A percentile compares a stretch with the other conserved stretches of the same genome.
Evolutionary conservation across 2,888 invertebrate species (phyloP).

Genomic region (Falcaria lacertinaria): DNA sequence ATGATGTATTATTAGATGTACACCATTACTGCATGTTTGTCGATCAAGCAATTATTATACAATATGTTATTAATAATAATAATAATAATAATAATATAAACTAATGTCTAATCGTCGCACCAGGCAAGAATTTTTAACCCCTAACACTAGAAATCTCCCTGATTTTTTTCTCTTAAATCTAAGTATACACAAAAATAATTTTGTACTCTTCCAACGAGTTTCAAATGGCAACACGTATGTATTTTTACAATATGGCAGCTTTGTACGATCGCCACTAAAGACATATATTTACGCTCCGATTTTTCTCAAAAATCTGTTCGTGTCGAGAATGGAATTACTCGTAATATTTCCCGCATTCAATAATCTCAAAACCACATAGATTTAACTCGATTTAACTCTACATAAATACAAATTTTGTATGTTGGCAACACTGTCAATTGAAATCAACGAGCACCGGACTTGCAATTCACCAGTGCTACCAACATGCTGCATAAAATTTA

Average conservation of each 20-base stretch:
- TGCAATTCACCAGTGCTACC: slow-evolving; percentile 23
- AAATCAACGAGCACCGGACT: slow-evolving; percentile 31
- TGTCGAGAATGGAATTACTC: background rate
- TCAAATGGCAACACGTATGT: slow-evolving; percentile 69
- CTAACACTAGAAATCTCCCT: slow-evolving; percentile 72
- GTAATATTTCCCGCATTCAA: background rate
- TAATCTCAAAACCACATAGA: slow-evolving; percentile 15
- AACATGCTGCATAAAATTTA: slow-evolving; percentile 16
- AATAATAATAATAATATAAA: slow-evolving; percentile 33
- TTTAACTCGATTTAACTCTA: slow-evolving; percentile 26
- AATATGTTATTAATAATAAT: slow-evolving; percentile 34
- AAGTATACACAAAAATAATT: slow-evolving; percentile 79
- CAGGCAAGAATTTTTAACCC: slow-evolving; percentile 70
- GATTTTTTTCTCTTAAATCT: slow-evolving; percentile 75
- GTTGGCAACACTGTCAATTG: slow-evolving; percentile 24
- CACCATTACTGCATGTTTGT: slow-evolving; percentile 18
- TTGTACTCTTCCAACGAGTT: slow-evolving; percentile 77
- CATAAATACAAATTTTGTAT: slow-evolving; percentile 16
- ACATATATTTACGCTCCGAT: slow-evolving; percentile 9
- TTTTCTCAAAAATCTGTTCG: background rate
- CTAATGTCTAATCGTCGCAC: slow-evolving; percentile 56
- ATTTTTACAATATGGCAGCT: slow-evolving; percentile 65
- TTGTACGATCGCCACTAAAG: slow-evolving; percentile 54
- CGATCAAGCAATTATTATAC: slow-evolving; percentile 18
- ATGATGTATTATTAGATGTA: slow-evolving; percentile 6